Base-by-base conservation (phyloP, 2,113 vertebrate genomes). In the Ceyx margarethae region DNA sequence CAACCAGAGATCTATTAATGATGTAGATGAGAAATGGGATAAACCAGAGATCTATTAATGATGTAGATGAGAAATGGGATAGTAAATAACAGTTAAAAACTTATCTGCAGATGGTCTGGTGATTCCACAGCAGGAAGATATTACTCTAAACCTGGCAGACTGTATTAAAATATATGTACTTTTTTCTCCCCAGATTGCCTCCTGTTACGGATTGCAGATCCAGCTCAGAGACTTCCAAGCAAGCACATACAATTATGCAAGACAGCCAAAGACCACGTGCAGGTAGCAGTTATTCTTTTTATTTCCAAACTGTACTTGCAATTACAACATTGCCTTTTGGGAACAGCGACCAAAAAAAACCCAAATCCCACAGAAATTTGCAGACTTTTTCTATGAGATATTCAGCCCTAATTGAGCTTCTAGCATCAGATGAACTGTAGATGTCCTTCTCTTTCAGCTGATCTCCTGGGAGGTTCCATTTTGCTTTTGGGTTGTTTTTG, bases 201-300 rank as follows among this genome's bases (percentile, higher is more conserved):
- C 77, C 53, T 19, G 2, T 87, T 87, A 84, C 8, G 54, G 83
- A 46, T 62, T 84, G 87, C 86, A 91, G 74, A 79, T 53, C 77
- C 74, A 75, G 89, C 90, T 75, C 62, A 37, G 73, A 68, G 77
- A 43, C 56, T 90, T 73, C 29, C 81, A 66, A 69, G 50, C 45
- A 22, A 81, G 62, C 50, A 46, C 54, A 62, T 11, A 28, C 4
- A 3, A 23, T 72, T 62, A 76, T 0, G 3, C 28, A 23, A 91
- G 72, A 87, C 1, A 90, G 56, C 45, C 64, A 84, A 68, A 88
- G 69, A 90, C 68, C 86, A 85, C 60, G 43, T 79, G 84, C 74
- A 91, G 48, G 81, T 74, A 95, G 74, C 7, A 91, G 40, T 62
- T 62, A 50, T 50, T 43, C 25, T 40, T 93, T 91, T 95, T 96